Percentiles rank a stretch among this genome's conserved stretches.
These are phyloP conservation scores for Hermatobates lingyangjiaoensis DNA, from an alignment of 1,140 invertebrate species.

Conservation along the genomic window DNA sequence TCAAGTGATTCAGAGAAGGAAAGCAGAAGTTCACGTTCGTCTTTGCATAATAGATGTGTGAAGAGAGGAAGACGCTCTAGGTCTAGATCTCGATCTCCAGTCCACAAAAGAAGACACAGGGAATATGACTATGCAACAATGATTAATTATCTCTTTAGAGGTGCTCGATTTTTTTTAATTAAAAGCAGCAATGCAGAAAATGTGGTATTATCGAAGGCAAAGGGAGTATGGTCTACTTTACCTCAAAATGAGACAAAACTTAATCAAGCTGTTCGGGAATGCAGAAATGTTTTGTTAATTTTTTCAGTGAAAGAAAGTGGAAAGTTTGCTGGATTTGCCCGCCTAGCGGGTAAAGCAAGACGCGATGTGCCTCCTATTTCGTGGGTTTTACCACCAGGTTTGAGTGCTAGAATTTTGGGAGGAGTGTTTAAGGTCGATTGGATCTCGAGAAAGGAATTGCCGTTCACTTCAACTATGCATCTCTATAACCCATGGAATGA, in stretches of 20 bases:
- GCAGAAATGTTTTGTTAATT: constrained; percentile 83
- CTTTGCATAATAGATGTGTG: constrained; percentile 50
- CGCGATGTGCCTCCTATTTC: constrained; percentile 74
- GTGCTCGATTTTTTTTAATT: constrained; percentile 90
- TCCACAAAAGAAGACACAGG: constrained; percentile 32
- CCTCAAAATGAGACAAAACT: constrained; percentile 92
- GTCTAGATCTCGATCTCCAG: constrained; percentile 35
- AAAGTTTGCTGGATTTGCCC: constrained; percentile 79
- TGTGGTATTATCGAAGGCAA: constrained; percentile 80
- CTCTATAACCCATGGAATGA: constrained; percentile 97
- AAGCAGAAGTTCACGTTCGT: constrained; percentile 42
- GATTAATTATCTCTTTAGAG: constrained; percentile 84
- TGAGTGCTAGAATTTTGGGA: constrained; percentile 78
- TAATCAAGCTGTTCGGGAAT: constrained; percentile 82
- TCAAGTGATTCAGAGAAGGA: constrained; percentile 37
- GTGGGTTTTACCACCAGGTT: constrained; percentile 89
- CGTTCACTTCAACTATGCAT: constrained; percentile 80
- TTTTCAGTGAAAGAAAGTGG: constrained; percentile 97
- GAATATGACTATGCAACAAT: constrained; percentile 72
- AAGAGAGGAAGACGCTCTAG: constrained; percentile 26
- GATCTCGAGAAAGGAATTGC: constrained; percentile 86
- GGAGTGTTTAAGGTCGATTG: constrained; percentile 93
- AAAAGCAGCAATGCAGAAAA: constrained; percentile 97
- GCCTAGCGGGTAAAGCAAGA: constrained; percentile 68
- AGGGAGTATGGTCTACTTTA: constrained; percentile 93